A percentile compares a stretch with the other conserved stretches of the same genome.
phyloP scores from a whole-genome alignment of 2,113 vertebrate species.

The Bujurquina vittata region DNA sequence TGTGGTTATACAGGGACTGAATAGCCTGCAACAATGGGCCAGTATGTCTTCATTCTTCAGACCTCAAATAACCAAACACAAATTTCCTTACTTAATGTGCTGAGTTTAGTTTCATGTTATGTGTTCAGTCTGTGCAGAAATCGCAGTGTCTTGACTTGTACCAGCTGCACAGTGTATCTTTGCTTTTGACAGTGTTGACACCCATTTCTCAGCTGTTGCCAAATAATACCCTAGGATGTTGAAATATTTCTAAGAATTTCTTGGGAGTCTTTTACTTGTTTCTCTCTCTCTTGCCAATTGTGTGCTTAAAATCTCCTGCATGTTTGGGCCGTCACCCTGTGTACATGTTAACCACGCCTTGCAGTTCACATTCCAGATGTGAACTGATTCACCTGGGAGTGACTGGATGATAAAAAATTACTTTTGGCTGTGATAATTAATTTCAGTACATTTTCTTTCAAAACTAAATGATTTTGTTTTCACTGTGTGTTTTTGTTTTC shows the following conservation, averaged over 20 bases:
- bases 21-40: no score
- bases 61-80: no score
- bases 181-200: background rate
- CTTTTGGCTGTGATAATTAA: background rate
- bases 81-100: no score
- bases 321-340: slow-evolving; percentile 11
- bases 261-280: background rate
- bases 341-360: background rate
- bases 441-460: background rate
- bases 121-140: background rate
- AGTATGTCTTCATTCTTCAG: no score
- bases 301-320: background rate
- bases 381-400: background rate
- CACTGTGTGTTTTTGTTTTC: background rate
- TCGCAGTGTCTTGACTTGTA: background rate
- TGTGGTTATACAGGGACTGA: no score
- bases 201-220: background rate
- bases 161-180: background rate
- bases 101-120: background rate
- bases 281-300: background rate
- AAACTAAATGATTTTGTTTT: no score
- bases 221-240: background rate
- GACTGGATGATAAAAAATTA: background rate
- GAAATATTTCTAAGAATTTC: background rate
- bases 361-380: background rate